Base-by-base conservation (phyloP, 30 jellyfish, hydroid and myxozoan genomes). In the Sanderia malayensis region DNA sequence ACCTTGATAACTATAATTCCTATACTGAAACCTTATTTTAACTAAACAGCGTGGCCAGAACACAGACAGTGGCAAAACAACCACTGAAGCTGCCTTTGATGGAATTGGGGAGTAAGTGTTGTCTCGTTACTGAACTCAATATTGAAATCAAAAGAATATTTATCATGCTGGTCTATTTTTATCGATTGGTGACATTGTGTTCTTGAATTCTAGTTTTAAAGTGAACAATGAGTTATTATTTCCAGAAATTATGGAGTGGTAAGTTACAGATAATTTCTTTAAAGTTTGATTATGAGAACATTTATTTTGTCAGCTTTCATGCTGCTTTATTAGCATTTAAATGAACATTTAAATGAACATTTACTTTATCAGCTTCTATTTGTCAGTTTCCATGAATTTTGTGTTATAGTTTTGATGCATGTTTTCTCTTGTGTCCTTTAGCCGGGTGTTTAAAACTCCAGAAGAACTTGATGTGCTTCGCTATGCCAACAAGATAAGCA, bases 51-150 rank as follows among this genome's bases (percentile, higher is more conserved):
- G 85, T 59, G 97, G 97, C 25, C 85, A 30, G 26, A 88, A 88
- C 64, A 81, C 97, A 46, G 97, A 88, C 84, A 88, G 97, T 71
- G 84, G 87, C 9, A 37, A 46, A 55, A 63, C 33, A 0, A 81
- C 97, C 27, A 73, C 53, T 44, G 97, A 88, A 45, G 97, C 97
- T 31, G 95, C 97, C 4, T 88, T 88, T 82, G 95, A 88, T 82
- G 97, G 97, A 20, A 88, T 88, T 9, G 77, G 93, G 76, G 79
- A 82, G 97, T 88, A 82, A 27, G 96, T 21, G 47, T n/a, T n/a
- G n/a, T n/a, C n/a, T n/a, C n/a, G n/a, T n/a, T n/a, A n/a, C n/a
- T n/a, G n/a, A n/a, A n/a, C n/a, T n/a, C n/a, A n/a, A n/a, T n/a
- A n/a, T n/a, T n/a, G n/a, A n/a, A n/a, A n/a, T n/a, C n/a, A n/a